Percentiles rank a stretch among this genome's conserved stretches.
phyloP scores from a whole-genome alignment of 2,888 invertebrate genomes.

The Rambutsinella grinnellia region DNA sequence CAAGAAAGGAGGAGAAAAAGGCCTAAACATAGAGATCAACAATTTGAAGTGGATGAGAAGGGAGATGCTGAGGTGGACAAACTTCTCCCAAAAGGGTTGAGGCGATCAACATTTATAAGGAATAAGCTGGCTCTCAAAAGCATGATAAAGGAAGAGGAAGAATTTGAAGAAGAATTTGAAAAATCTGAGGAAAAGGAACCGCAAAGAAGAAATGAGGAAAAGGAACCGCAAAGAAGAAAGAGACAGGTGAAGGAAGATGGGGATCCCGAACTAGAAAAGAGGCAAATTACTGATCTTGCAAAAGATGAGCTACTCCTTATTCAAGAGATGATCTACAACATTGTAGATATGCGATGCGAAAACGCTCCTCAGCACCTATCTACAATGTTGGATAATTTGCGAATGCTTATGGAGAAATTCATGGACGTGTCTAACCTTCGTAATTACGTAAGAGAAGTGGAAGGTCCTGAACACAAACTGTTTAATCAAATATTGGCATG shows the following conservation, averaged over 20 bases:
- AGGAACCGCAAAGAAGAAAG: neutral
- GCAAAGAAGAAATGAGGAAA: neutral
- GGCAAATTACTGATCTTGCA: neutral
- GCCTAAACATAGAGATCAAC: neutral
- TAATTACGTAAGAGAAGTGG: constrained; percentile 4
- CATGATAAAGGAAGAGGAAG: neutral
- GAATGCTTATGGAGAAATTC: neutral
- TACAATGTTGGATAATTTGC: constrained; percentile 5
- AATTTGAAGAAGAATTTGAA: constrained; percentile 4
- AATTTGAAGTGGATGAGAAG: constrained; percentile 1
- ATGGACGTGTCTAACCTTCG: neutral
- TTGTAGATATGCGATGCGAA: constrained; percentile 11
- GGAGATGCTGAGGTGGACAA: constrained; percentile 25
- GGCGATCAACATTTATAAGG: constrained; percentile 28
- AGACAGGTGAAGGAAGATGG: neutral
- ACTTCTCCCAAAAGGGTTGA: constrained; percentile 18
- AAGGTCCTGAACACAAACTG: constrained; percentile 2
- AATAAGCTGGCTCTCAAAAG: neutral
- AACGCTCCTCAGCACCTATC: neutral
- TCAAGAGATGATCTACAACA: constrained; percentile 23
- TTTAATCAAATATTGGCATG: constrained; percentile 18
- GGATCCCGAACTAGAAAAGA: neutral
- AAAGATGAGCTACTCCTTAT: constrained; percentile 24
- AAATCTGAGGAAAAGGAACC: constrained; percentile 20
- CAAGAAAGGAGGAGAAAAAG: neutral